Evolutionary conservation across 35 echinoderm and acorn worm species (phyloP), one percentile per base, ranked within the genome.

Genomic region (Lytechinus pictus): DNA sequence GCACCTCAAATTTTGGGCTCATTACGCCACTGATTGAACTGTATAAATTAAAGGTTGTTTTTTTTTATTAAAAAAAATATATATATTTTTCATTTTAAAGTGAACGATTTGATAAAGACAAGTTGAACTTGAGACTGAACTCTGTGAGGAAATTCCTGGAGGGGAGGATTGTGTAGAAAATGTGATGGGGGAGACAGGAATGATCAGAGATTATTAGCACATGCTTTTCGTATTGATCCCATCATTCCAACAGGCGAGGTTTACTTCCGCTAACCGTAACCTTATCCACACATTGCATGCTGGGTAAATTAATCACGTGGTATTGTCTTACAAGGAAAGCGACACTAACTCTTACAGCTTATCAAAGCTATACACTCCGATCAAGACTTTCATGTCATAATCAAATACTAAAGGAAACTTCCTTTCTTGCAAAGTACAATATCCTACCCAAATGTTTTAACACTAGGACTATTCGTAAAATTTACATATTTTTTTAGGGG

Each of bases 291-390:
- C 10, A 54, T 24, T 90, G 88, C 88, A 90, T 90, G 88, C 28
- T 27, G 88, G 88, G 88, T 52, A 90, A 54, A 90, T 90, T 28
- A 90, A 12, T 90, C 88, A 90, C 88, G 52, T 90, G 88, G 52
- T 90, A 44, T 44, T 90, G 66, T 79, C 66, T 79, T 79, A 79
- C 66, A 79, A 79, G 66, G 33, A 79, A 79, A 24, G n/a, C 6
- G 66, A 79, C 66, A 79, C 66, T 24, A 79, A 79, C 66, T 79
- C 66, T 79, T 79, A 24, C 19, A 79, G 14, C 9, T 24, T 79
- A 79, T 24, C 66, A 79, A 24, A n/a, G 14, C 66, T 16, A 58
- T 79, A 79, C n/a, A 79, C 66, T 24, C 16, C 19, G 19, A 79
- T 16, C 66, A 79, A 79, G n/a, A 79, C 66, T 24, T 24, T 24